phyloP scores from a whole-genome alignment of 37 sponge, comb jelly and placozoan species.

The Hexactinellida sp. region DNA sequence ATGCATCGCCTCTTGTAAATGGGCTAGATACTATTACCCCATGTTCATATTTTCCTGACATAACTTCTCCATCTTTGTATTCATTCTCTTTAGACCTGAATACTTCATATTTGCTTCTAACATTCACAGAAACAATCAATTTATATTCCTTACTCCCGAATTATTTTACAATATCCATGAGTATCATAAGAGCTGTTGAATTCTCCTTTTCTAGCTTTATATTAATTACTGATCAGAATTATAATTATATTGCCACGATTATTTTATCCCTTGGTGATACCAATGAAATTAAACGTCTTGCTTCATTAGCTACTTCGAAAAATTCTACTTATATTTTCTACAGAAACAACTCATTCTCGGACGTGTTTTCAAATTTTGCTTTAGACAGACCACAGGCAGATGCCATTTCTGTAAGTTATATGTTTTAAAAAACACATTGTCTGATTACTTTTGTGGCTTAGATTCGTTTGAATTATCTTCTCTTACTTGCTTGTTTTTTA shows the following conservation, averaged over 20 bases:
- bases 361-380: slow-evolving; percentile 38
- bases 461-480: too few relatives aligned
- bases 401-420: slow-evolving; percentile 27
- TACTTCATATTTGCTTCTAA: slow-evolving; percentile 33
- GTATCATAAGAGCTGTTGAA: slow-evolving; percentile 5
- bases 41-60: slow-evolving; percentile 33
- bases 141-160: slow-evolving; percentile 41
- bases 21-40: neutral
- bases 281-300: slow-evolving; percentile 55
- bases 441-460: too few relatives aligned
- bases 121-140: slow-evolving; percentile 59
- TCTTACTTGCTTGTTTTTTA: too few relatives aligned
- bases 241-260: slow-evolving; percentile 37
- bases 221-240: slow-evolving; percentile 18
- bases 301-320: slow-evolving; percentile 40
- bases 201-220: slow-evolving; percentile 41
- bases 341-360: slow-evolving; percentile 26
- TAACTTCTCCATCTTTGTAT: slow-evolving; percentile 32
- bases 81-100: slow-evolving; percentile 43
- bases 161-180: slow-evolving; percentile 27
- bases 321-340: slow-evolving; percentile 43
- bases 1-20: neutral
- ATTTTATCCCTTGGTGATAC: slow-evolving; percentile 45
- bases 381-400: slow-evolving; percentile 3
- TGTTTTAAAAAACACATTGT: too few relatives aligned